Evolutionary conservation across 2,888 invertebrate species (phyloP).

Genomic region (Tolmerus cingulatus): DNA sequence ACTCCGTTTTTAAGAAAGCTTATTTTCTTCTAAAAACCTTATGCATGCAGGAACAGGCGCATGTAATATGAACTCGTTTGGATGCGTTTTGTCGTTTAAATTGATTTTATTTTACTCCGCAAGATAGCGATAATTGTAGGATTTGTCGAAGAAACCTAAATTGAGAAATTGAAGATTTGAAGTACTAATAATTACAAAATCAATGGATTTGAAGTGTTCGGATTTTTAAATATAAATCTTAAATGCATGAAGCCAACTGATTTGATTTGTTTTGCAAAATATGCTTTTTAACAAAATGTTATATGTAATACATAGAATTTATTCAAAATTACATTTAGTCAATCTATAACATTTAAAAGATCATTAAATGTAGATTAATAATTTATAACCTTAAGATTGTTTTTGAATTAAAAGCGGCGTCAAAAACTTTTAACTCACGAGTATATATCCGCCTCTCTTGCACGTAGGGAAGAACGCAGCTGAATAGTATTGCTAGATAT

Average conservation of each 20-base stretch:
- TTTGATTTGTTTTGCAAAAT: not conserved
- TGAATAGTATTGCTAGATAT: not conserved
- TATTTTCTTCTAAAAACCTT: constrained; percentile 40
- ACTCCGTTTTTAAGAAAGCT: constrained; percentile 48
- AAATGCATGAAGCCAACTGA: not conserved
- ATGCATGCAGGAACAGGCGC: constrained; percentile 24
- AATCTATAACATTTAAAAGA: not conserved
- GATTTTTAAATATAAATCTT: not conserved
- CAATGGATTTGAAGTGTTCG: not conserved
- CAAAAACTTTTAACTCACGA: not conserved
- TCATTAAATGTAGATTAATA: not conserved
- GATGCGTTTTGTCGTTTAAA: not conserved
- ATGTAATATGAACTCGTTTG: not conserved
- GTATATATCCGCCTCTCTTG: constrained; percentile 1
- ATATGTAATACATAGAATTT: not conserved
- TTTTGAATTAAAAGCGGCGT: not conserved
- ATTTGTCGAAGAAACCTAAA: not conserved
- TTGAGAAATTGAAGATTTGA: not conserved
- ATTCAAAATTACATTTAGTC: not conserved
- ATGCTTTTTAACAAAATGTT: not conserved
- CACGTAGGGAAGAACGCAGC: constrained; percentile 4
- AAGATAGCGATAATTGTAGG: not conserved
- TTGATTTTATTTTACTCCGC: not conserved
- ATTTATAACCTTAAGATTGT: not conserved
- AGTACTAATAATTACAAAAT: not conserved